Percentiles rank a stretch among this genome's conserved stretches.
Evolutionary conservation across 2,113 vertebrate species (phyloP).

Genomic region (Calyptomena viridis): DNA sequence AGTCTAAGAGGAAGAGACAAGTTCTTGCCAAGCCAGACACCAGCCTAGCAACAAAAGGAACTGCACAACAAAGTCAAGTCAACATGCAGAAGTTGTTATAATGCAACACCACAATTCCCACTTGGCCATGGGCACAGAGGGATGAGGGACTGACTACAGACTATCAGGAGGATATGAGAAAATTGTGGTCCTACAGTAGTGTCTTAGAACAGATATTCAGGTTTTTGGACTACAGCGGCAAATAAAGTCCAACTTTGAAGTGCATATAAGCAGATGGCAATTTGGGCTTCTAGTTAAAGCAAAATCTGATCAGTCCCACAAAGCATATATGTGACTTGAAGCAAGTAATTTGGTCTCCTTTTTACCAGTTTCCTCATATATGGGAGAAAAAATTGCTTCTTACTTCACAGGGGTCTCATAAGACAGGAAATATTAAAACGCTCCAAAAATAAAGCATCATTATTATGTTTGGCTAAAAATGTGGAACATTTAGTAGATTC

Average conservation of each 20-base stretch:
- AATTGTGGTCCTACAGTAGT: background rate
- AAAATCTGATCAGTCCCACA: background rate
- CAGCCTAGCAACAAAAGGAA: background rate
- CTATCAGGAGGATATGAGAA: background rate
- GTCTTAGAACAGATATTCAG: background rate
- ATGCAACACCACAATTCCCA: background rate
- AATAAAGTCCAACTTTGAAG: background rate
- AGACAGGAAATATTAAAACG: background rate
- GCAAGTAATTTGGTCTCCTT: background rate
- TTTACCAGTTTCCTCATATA: background rate
- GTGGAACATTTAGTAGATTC: background rate
- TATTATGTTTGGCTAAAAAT: conserved; percentile 33
- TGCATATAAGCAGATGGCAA: background rate
- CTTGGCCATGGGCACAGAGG: background rate
- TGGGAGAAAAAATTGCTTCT: background rate
- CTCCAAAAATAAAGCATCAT: background rate
- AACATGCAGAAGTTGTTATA: background rate
- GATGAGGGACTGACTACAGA: background rate
- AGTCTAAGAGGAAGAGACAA: background rate
- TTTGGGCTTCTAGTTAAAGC: background rate
- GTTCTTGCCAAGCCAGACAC: background rate
- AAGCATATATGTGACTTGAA: background rate
- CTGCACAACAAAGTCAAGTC: background rate
- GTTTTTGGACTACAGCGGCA: background rate
- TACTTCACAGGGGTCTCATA: background rate